Base-by-base conservation (phyloP, 2,888 invertebrate genomes). In the Phrixothrix hirtus region DNA sequence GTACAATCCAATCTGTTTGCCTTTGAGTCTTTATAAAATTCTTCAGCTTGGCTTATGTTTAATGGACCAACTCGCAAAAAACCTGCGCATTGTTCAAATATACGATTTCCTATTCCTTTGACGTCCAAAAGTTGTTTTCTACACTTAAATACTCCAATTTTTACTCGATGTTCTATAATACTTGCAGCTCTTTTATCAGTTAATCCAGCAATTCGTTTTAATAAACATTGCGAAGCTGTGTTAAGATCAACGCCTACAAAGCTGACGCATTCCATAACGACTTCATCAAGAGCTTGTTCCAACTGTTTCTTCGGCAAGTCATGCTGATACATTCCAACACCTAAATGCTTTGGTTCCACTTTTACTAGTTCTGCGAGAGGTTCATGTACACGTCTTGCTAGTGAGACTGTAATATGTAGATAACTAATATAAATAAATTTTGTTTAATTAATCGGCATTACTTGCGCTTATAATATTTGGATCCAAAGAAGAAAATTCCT, bases 241-340 rank as follows among this genome's bases (percentile, higher is more conserved):
- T 96, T 96, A 5, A 95, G 75, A 70, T 96, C 94, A 0, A 94
- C 93, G 0, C 96, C 96, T 0, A 95, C 93, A 75, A 92, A 90
- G 75, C 94, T 95, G 11, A 95, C 95, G 64, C 92, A 90, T 69
- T 95, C 94, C 34, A 88, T 87, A 0, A 96, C 88, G 0, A 92
- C 87, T 62, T 87, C 86, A 60, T 89, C 87, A 11, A 96, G 75
- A 0, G 89, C 85, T 1, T 83, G 78, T 7, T 82, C 83, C 1
- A 96, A 74, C 70, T 84, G 83, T 65, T 88, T 89, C 58, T 89
- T 86, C 5, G 89, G 85, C 14, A 95, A 80, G 69, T 96, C 95
- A 68, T 95, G 94, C 75, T 96, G 90, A 71, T 96, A 96, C 86
- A 95, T 88, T n/a, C 96, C 96, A 2, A 96, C 89, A 0, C 95